These are phyloP conservation scores for Geotrupes spiniger DNA, from an alignment of 2,888 invertebrate species.

Conservation along the genomic window DNA sequence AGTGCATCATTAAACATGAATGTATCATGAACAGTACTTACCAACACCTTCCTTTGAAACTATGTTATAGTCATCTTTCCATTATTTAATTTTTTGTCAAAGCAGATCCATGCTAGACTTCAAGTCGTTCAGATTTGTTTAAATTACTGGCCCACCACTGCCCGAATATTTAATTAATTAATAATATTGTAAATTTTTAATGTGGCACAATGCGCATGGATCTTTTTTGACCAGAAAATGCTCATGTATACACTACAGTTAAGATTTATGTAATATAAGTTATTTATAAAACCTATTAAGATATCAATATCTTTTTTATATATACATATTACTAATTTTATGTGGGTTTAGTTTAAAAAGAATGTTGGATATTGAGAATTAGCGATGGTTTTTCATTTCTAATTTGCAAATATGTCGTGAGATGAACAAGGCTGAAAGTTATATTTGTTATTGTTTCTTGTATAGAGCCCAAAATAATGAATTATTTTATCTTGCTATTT, in stretches of 20 bases:
- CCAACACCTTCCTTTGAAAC: too few relatives aligned
- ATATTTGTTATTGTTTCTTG: slow-evolving; percentile 19
- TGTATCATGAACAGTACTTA: too few relatives aligned
- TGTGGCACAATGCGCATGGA: neutral
- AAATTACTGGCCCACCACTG: too few relatives aligned
- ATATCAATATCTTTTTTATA: slow-evolving; percentile 12
- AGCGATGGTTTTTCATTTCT: slow-evolving; percentile 5
- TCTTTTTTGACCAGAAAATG: slow-evolving; percentile 9
- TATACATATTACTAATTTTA: slow-evolving; percentile 4
- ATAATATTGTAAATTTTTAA: slow-evolving; percentile 6
- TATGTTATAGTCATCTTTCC: neutral
- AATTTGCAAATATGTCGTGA: slow-evolving; percentile 13
- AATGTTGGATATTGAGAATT: slow-evolving; percentile 6
- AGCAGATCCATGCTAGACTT: slow-evolving; percentile 11
- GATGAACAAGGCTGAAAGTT: slow-evolving; percentile 19
- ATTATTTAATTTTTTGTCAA: slow-evolving; percentile 9
- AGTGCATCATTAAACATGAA: too few relatives aligned
- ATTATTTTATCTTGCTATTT: slow-evolving; percentile 18
- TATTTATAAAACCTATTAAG: slow-evolving; percentile 10
- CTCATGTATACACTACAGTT: slow-evolving; percentile 4
- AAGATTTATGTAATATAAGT: slow-evolving; percentile 8
- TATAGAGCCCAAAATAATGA: slow-evolving; percentile 17
- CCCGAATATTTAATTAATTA: slow-evolving; percentile 3
- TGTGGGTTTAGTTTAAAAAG: slow-evolving; percentile 3
- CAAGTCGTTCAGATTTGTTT: neutral